These are phyloP conservation scores for Hyalella azteca DNA, from an alignment of 2,888 invertebrate species.

Conservation along the genomic window DNA sequence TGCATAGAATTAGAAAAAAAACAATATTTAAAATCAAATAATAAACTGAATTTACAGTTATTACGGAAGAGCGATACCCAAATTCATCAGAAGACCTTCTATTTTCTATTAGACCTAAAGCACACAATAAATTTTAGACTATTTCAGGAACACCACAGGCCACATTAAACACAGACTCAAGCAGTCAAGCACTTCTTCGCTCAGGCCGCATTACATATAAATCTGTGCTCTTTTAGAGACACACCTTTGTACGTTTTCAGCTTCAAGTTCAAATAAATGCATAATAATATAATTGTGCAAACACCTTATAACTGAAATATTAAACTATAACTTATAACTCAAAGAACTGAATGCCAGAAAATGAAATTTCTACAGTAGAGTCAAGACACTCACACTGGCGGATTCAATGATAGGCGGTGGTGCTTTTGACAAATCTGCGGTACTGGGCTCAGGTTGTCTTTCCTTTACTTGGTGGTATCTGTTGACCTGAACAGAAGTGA, in stretches of 20 bases:
- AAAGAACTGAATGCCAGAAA: not conserved
- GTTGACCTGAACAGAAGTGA: not conserved
- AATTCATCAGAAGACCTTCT: too few species aligned
- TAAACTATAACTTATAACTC: not conserved
- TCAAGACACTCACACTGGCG: not conserved
- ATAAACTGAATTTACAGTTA: too few species aligned
- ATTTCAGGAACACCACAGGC: too few species aligned
- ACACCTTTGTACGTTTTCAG: not conserved
- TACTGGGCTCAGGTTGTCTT: not conserved
- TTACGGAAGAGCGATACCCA: too few species aligned
- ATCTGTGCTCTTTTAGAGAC: too few species aligned
- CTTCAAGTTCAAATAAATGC: not conserved
- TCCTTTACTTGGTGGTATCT: constrained; percentile 5
- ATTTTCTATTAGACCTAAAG: too few species aligned
- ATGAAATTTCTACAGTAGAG: not conserved
- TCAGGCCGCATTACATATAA: too few species aligned
- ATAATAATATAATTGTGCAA: not conserved
- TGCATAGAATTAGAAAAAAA: too few species aligned
- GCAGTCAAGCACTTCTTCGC: too few species aligned
- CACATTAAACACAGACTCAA: too few species aligned
- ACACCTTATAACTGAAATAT: not conserved
- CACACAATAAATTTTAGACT: too few species aligned
- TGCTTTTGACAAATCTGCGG: constrained; percentile 13
- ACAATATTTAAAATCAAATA: too few species aligned
- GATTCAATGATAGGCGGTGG: not conserved